These are phyloP conservation scores for Noctua janthe DNA, from an alignment of 2,888 invertebrate species.

Conservation along the genomic window DNA sequence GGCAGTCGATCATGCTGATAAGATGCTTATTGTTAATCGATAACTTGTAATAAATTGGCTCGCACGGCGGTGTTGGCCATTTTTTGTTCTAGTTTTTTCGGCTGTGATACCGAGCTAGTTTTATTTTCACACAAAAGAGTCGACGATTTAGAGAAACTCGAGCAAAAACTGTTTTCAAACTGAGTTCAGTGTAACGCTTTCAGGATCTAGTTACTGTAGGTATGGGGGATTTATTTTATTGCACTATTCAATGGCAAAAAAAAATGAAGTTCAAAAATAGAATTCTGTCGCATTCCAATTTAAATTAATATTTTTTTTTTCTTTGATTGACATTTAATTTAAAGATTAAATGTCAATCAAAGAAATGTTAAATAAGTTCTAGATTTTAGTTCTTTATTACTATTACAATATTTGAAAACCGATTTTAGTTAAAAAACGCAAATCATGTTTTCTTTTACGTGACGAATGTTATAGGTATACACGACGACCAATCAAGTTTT, in stretches of 20 bases:
- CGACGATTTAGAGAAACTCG: slow-evolving; percentile 47
- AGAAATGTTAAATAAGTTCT: no score
- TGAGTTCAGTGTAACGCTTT: slow-evolving; percentile 40
- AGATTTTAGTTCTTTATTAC: neutral
- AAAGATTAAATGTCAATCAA: no score
- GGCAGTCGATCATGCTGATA: neutral
- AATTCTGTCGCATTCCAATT: no score
- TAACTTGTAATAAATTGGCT: slow-evolving; percentile 24
- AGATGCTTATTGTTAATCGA: slow-evolving; percentile 16
- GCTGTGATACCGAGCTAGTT: slow-evolving; percentile 33
- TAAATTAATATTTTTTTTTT: no score
- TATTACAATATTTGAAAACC: no score
- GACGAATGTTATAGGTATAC: no score
- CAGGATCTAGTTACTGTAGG: slow-evolving; percentile 24
- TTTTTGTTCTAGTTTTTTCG: slow-evolving; percentile 48
- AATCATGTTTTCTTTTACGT: neutral
- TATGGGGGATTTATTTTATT: neutral
- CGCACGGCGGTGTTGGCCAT: neutral
- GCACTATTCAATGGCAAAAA: neutral
- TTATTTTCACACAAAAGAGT: slow-evolving; percentile 30
- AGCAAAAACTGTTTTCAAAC: slow-evolving; percentile 46
- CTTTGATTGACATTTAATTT: no score
- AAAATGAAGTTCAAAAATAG: no score
- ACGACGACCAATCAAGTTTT: no score
- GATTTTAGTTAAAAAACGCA: neutral